Conservation (phyloP, 1,140 invertebrate species). For the Dysdera silvatica region DNA sequence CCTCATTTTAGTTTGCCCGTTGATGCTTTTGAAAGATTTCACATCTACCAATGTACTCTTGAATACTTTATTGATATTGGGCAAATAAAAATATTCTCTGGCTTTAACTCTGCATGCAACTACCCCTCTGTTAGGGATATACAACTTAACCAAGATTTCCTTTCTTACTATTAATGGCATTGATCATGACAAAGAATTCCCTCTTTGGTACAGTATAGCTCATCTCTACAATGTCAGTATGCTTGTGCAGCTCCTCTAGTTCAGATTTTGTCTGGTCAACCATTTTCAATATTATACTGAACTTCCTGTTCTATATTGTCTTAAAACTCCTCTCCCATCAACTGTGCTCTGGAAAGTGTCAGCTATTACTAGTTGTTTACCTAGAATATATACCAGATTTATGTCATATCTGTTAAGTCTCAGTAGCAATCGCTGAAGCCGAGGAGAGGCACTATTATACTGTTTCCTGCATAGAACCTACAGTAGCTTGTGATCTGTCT, state of each 20-base stretch:
- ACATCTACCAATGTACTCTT: background rate
- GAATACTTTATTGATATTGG: background rate
- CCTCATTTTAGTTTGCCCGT: background rate
- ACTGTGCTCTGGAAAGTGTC: background rate
- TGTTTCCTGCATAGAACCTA: conserved; percentile 4
- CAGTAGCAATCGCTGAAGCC: conserved; percentile 21
- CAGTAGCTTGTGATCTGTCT: conserved; percentile 30
- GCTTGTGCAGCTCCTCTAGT: no score
- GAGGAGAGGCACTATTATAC: conserved; percentile 5
- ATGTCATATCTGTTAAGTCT: conserved; percentile 20
- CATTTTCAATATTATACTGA: no score
- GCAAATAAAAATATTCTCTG: background rate
- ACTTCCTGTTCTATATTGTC: no score
- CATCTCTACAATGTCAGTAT: no score
- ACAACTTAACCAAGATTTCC: background rate
- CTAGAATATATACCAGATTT: conserved; percentile 4
- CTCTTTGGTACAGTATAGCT: background rate
- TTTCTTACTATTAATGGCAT: background rate
- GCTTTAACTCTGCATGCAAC: background rate
- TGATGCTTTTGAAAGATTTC: background rate
- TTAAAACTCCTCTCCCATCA: background rate
- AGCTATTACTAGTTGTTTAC: conserved; percentile 13
- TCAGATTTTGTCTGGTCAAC: no score
- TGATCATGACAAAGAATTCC: background rate
- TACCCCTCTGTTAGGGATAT: background rate